Base-by-base conservation (phyloP, 2,113 vertebrate species). In the Hypomesus transpacificus region DNA sequence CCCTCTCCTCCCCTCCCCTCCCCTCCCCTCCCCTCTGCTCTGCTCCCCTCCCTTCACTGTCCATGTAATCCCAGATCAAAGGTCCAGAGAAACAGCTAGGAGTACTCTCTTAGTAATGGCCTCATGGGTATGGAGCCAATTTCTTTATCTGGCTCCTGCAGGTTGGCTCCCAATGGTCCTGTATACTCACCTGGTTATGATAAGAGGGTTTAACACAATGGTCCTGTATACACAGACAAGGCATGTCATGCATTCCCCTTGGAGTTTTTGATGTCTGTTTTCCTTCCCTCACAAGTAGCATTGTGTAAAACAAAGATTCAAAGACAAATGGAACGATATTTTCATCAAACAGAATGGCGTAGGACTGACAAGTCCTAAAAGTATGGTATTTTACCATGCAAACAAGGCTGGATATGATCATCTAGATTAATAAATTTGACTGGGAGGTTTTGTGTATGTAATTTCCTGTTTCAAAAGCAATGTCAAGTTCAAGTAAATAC, bases 31-130 rank as follows among this genome's bases (percentile, higher is more conserved):
- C 70, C 78, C 59, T 74, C 77, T 73, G 59, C 75, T 77, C 52
- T 39, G 65, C 68, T 81, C 80, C 77, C 76, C 73, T 50, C 77
- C 77, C 77, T 69, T 61, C 74, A 21, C 71, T 21, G 72, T 28
- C 73, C 46, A 60, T 87, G 73, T 87, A 87, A 89, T 89, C 81
- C 86, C 69, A 87, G 83, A 89, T 89, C 83, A 87, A 87, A 87
- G 78, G 72, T 87, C 83, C 22, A 21, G 56, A 71, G 82, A 83
- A 78, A 72, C 79, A 78, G 72, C 50, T 4, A 74, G 52, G 61
- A 56, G 77, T 76, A 81, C 70, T 81, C 65, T 76, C 39, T 75
- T 80, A 67, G 77, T 71, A 66, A 74, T 50, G 72, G 77, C 53
- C 69, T 73, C 60, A 71, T 54, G 22, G 75, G 34, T 54, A 63